A percentile compares a stretch with the other conserved stretches of the same genome.
phyloP scores from a whole-genome alignment of 2,888 invertebrate genomes.

The Deilephila elpenor region DNA sequence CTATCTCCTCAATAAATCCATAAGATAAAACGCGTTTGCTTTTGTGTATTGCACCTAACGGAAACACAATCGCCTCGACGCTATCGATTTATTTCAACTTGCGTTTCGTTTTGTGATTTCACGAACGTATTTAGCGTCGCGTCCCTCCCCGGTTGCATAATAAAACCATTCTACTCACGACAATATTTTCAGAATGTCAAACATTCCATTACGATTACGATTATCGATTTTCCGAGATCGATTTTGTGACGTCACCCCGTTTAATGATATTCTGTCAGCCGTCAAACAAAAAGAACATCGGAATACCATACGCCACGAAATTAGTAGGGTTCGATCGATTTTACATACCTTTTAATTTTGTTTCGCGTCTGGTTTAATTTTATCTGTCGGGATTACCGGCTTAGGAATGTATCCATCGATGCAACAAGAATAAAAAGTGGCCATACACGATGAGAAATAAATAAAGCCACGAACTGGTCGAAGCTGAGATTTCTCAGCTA shows the following conservation, averaged over 20 bases:
- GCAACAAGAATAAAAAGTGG: slow-evolving; percentile 79
- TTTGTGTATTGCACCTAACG: slow-evolving; percentile 55
- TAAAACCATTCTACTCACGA: slow-evolving; percentile 4
- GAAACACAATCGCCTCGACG: slow-evolving; percentile 57
- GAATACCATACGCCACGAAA: slow-evolving; percentile 79
- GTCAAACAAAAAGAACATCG: slow-evolving; percentile 49
- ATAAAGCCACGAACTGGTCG: slow-evolving; percentile 80
- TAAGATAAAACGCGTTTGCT: slow-evolving; percentile 67
- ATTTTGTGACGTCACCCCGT: slow-evolving; percentile 8
- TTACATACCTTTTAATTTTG: slow-evolving; percentile 83
- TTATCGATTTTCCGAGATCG: slow-evolving; percentile 11
- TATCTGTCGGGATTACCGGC: slow-evolving; percentile 83
- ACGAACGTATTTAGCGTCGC: slow-evolving; percentile 13
- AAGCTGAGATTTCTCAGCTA: slow-evolving; percentile 74
- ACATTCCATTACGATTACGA: slow-evolving; percentile 16
- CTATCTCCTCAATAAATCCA: slow-evolving; percentile 80
- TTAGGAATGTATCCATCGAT: slow-evolving; percentile 82
- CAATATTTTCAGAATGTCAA: slow-evolving; percentile 10
- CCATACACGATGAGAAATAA: slow-evolving; percentile 80
- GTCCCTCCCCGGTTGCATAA: slow-evolving; percentile 15
- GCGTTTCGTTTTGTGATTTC: slow-evolving; percentile 20
- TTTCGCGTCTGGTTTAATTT: slow-evolving; percentile 85
- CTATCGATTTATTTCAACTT: slow-evolving; percentile 52
- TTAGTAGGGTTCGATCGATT: slow-evolving; percentile 80
- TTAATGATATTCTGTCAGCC: slow-evolving; percentile 37